Evolutionary conservation across 1,140 invertebrate genomes (phyloP).

Genomic region (Plectrocnemia conspersa): DNA sequence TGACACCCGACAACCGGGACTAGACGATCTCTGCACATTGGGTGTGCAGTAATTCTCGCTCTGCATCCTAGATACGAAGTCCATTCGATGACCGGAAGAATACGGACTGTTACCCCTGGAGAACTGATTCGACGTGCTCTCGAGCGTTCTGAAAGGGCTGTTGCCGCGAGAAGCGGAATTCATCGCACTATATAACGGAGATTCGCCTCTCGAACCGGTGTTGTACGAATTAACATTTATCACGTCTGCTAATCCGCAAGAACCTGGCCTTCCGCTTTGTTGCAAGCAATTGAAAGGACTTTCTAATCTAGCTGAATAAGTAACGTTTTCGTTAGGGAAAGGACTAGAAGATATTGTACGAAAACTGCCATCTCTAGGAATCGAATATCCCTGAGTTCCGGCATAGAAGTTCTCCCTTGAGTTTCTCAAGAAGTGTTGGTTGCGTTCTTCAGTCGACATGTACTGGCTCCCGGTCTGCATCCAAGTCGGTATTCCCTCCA

Average conservation of each 20-base stretch:
- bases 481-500: slow-evolving; percentile 5
- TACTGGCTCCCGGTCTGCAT: slow-evolving; percentile 2
- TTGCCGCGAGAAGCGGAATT: slow-evolving; percentile 19
- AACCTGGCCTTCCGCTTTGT: slow-evolving; percentile 12
- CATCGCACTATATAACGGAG: slow-evolving; percentile 19
- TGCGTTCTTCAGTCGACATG: slow-evolving; percentile 16
- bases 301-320: slow-evolving; percentile 15
- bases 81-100: slow-evolving; percentile 19
- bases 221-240: slow-evolving; percentile 17
- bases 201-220: slow-evolving; percentile 18
- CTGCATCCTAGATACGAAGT: slow-evolving; percentile 17
- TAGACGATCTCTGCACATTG: slow-evolving; percentile 18
- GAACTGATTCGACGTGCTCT: slow-evolving; percentile 20
- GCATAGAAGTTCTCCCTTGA: slow-evolving; percentile 21
- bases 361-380: slow-evolving; percentile 17
- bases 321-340: slow-evolving; percentile 14
- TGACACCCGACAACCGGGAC: slow-evolving; percentile 24
- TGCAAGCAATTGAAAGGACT: slow-evolving; percentile 21
- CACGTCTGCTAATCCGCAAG: slow-evolving; percentile 18
- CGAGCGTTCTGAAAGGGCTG: slow-evolving; percentile 25
- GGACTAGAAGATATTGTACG: slow-evolving; percentile 16
- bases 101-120: slow-evolving; percentile 28
- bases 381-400: slow-evolving; percentile 1
- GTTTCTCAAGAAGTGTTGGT: slow-evolving; percentile 11
- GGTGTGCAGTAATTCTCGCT: slow-evolving; percentile 18